phyloP scores from a whole-genome alignment of 2,797 vertebrate genomes.

The Zenarchopterus dispar region DNA sequence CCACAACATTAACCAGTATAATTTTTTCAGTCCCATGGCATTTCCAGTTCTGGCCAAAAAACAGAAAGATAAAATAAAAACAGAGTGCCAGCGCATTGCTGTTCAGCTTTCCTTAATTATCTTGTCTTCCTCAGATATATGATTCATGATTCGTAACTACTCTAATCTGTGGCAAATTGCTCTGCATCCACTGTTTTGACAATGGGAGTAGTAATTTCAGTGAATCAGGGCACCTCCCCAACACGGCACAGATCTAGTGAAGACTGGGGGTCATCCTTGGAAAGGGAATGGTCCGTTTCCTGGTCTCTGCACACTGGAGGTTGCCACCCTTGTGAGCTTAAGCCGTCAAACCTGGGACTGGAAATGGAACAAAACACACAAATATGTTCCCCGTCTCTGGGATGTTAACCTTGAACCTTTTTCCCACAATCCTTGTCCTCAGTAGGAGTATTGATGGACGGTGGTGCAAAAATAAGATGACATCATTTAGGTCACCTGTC shows the following conservation, averaged over 20 bases:
- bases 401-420: conserved; percentile 60
- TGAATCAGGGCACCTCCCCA: conserved; percentile 63
- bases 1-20: too few relatives aligned
- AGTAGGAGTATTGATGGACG: conserved; percentile 49
- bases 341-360: conserved; percentile 60
- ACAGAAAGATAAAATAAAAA: background rate
- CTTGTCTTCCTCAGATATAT: background rate
- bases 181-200: conserved; percentile 49
- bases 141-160: conserved; percentile 16
- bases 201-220: conserved; percentile 61
- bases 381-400: conserved; percentile 39
- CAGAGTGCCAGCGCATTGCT: background rate
- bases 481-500: conserved; percentile 81
- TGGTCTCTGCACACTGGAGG: conserved; percentile 57
- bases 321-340: conserved; percentile 58
- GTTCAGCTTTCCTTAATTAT: background rate
- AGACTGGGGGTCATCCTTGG: conserved; percentile 63
- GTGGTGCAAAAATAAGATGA: conserved; percentile 51
- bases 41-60: background rate
- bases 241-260: conserved; percentile 52
- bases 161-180: conserved; percentile 23
- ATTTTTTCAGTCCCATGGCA: too few relatives aligned
- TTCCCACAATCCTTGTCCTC: conserved; percentile 67
- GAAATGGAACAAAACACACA: conserved; percentile 74
- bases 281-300: conserved; percentile 78